phyloP scores from a whole-genome alignment of 2,888 invertebrate species.

The Periphyllus acericola region DNA sequence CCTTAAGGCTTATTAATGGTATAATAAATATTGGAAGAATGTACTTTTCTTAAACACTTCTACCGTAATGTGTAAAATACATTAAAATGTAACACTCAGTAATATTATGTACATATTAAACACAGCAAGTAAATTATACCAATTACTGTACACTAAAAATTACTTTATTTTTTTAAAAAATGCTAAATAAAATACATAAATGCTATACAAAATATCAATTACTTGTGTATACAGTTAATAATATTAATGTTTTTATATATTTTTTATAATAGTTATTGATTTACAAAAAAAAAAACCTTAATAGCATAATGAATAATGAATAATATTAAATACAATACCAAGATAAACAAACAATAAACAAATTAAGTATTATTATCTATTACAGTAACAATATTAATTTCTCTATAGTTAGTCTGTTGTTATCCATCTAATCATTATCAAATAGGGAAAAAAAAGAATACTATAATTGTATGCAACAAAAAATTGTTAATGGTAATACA shows the following conservation, averaged over 20 bases:
- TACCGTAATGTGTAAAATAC: too few species aligned
- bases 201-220: not conserved
- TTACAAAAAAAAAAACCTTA: not conserved
- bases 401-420: slow-evolving; percentile 18
- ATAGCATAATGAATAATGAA: not conserved
- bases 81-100: too few species aligned
- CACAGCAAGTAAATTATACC: too few species aligned
- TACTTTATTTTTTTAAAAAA: too few species aligned
- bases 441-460: not conserved
- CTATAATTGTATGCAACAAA: not conserved
- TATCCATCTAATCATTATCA: slow-evolving; percentile 7
- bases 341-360: not conserved
- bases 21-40: too few species aligned
- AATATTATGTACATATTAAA: too few species aligned
- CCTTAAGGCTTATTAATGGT: too few species aligned
- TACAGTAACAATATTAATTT: not conserved
- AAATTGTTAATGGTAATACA: slow-evolving; percentile 6
- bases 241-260: not conserved
- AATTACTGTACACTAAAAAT: too few species aligned
- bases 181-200: too few species aligned
- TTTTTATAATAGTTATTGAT: not conserved
- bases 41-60: too few species aligned
- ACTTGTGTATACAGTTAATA: not conserved
- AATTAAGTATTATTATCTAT: slow-evolving; percentile 19
- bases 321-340: not conserved